Percentiles rank a stretch among this genome's conserved stretches.
These are phyloP conservation scores for Acanthis flammea DNA, from an alignment of 2,797 vertebrate genomes.

Conservation along the genomic window DNA sequence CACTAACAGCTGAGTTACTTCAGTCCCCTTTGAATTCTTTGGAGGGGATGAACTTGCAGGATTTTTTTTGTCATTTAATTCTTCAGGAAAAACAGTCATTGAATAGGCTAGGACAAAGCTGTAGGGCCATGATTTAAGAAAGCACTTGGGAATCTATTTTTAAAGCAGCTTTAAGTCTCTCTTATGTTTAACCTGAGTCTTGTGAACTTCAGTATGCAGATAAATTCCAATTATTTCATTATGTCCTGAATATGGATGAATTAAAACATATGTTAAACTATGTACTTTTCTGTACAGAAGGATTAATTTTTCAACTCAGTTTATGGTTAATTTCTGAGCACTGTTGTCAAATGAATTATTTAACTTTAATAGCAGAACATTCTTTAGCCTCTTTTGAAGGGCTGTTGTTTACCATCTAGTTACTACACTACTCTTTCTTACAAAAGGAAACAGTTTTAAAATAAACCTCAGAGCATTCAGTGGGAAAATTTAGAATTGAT, in stretches of 20 bases:
- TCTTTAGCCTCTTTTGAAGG: neutral
- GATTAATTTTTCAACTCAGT: conserved; percentile 48
- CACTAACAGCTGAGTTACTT: neutral
- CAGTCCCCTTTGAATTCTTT: neutral
- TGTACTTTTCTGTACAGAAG: neutral
- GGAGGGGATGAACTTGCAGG: neutral
- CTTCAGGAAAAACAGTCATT: neutral
- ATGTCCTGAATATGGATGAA: neutral
- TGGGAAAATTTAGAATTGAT: neutral
- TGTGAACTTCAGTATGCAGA: neutral
- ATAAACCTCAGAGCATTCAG: neutral
- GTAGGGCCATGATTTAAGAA: neutral
- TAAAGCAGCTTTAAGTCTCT: neutral
- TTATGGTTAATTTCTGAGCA: conserved; percentile 14
- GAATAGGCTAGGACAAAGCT: neutral
- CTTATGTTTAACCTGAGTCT: neutral
- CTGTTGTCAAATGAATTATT: conserved; percentile 26
- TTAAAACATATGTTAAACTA: conserved; percentile 6
- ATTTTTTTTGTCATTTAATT: neutral
- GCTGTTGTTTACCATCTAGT: neutral
- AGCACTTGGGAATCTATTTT: neutral
- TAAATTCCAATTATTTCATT: conserved; percentile 1
- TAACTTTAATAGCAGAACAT: neutral
- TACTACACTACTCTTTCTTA: neutral
- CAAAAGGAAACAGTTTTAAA: neutral